Evolutionary conservation across 2,888 invertebrate species (phyloP), one percentile per base, ranked within the genome.

Genomic region (Drosophila helvetica): DNA sequence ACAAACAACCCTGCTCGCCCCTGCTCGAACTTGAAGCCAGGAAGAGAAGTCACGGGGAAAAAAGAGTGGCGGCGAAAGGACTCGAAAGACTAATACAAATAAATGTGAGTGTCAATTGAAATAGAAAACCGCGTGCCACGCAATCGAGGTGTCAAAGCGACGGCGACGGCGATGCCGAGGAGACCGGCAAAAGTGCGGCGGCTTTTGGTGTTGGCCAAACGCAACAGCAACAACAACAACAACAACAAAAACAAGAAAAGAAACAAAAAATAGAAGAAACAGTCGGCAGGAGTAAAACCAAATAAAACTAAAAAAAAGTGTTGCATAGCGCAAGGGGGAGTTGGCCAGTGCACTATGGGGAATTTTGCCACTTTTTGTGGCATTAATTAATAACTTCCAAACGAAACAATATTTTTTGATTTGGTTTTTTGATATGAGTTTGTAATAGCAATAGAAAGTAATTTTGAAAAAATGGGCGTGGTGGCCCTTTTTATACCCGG

Each of bases 61-160:
- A 33, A 48, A 52, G 33, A 47, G 33, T 7, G 10, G 12, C 4
- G 43, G 30, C 43, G 27, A 58, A 27, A 53, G 71, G 58, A 15
- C 38, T 72, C 54, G 52, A 70, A 74, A 52, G 55, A 70, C 76
- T 75, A 73, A 75, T 64, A 60, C 58, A 63, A 69, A 59, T 66
- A 63, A 61, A 60, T 73, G 58, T 56, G 64, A 78, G 82, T 79
- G 82, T 71, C 88, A 85, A 87, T 89, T 84, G 89, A 89, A 84
- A 84, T 89, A 89, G 83, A 82, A 89, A 84, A 87, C 83, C 83
- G 83, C 84, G 81, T 56, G 71, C 69, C 83, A 83, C 76, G 71
- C 83, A 85, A 74, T 79, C 79, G 68, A 83, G 83, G 83, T 84
- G 89, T 84, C 88, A 89, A 87, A 81, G 83, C 89, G 88, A 79